Evolutionary conservation across 2,888 invertebrate genomes (phyloP).

Genomic region (Lepidochitona cinerea): DNA sequence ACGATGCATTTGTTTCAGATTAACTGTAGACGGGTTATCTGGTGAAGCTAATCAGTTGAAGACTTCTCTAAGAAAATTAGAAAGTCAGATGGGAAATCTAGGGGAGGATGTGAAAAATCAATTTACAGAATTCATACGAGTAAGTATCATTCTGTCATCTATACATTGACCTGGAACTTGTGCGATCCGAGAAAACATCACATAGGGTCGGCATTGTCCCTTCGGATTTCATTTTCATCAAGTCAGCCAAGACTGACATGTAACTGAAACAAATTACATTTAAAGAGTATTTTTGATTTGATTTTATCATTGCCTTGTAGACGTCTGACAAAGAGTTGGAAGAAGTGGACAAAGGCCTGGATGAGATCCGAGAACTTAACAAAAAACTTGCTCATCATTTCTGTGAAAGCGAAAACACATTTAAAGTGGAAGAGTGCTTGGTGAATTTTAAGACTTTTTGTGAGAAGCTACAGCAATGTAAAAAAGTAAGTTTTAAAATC

Average conservation of each 20-base stretch:
- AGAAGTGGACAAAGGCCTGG: slow-evolving; percentile 80
- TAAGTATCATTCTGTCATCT: too few relatives aligned
- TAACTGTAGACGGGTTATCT: slow-evolving; percentile 89
- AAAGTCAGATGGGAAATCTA: slow-evolving; percentile 83
- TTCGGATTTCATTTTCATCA: too few relatives aligned
- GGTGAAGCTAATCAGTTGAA: slow-evolving; percentile 89
- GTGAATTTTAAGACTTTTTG: slow-evolving; percentile 91
- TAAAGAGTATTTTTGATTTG: too few relatives aligned
- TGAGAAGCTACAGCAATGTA: slow-evolving; percentile 72
- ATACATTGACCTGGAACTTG: too few relatives aligned
- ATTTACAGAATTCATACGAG: slow-evolving; percentile 89
- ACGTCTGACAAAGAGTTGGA: slow-evolving; percentile 57
- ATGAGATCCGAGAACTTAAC: slow-evolving; percentile 85
- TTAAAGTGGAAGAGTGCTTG: slow-evolving; percentile 95
- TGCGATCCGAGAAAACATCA: too few relatives aligned
- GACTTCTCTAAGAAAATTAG: slow-evolving; percentile 83
- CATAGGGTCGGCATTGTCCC: too few relatives aligned
- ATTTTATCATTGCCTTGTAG: too few relatives aligned
- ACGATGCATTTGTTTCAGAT: too few relatives aligned
- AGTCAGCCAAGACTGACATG: too few relatives aligned
- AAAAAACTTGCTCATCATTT: slow-evolving; percentile 90
- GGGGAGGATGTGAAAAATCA: slow-evolving; percentile 87
- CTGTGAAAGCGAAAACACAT: slow-evolving; percentile 90
- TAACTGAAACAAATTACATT: too few relatives aligned
- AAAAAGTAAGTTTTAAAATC: slow-evolving; percentile 65